Evolutionary conservation across 2,113 vertebrate genomes (phyloP).

Genomic region (Smithornis capensis): DNA sequence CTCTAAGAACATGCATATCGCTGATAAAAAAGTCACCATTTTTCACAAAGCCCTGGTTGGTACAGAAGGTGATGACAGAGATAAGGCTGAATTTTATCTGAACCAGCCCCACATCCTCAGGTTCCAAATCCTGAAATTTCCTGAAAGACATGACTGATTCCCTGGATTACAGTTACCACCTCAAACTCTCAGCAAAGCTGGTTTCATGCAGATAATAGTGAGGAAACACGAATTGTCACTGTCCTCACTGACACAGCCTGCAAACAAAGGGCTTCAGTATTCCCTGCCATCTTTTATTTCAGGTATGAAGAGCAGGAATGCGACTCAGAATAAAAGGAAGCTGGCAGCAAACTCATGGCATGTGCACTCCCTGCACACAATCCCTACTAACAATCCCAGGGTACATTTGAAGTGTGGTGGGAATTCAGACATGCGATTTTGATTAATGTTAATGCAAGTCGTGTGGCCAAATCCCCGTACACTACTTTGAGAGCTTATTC

Average conservation of each 20-base stretch:
- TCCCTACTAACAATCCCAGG: not conserved
- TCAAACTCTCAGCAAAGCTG: not conserved
- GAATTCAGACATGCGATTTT: conserved; percentile 43
- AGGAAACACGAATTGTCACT: not conserved
- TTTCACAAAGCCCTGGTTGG: not conserved
- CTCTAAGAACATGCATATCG: not conserved
- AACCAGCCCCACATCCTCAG: not conserved
- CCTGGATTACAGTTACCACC: not conserved
- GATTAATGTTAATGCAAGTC: conserved; percentile 61
- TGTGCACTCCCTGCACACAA: not conserved
- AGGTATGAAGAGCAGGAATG: not conserved
- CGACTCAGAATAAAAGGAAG: not conserved
- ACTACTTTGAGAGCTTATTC: conserved; percentile 39
- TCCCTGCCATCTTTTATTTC: not conserved
- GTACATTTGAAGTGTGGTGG: not conserved
- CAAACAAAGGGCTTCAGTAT: not conserved
- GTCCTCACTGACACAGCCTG: not conserved
- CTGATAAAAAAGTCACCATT: not conserved
- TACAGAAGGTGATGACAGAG: not conserved
- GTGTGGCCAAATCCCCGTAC: conserved; percentile 50
- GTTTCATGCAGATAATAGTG: not conserved
- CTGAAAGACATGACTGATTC: not conserved
- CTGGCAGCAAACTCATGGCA: not conserved
- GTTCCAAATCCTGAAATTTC: not conserved
- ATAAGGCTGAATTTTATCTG: not conserved